These are phyloP conservation scores for Porites lutea DNA, from an alignment of 64 coral and sea anemone species.

Conservation along the genomic window DNA sequence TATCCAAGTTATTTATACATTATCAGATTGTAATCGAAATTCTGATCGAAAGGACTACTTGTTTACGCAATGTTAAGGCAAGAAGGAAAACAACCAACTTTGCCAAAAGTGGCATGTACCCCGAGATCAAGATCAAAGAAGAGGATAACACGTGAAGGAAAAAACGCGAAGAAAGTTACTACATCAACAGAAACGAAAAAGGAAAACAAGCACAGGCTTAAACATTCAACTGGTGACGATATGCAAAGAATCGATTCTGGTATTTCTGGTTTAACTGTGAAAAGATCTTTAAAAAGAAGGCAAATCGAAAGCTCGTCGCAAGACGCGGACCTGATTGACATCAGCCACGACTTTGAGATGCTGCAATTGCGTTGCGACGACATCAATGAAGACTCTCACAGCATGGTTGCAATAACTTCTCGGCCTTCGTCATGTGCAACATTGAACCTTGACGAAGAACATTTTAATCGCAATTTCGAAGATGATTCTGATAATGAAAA, in stretches of 20 bases:
- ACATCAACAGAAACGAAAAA: neutral
- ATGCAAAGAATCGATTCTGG: constrained; percentile 7
- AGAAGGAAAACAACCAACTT: neutral
- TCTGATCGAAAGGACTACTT: neutral
- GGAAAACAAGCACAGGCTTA: neutral
- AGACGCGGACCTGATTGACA: neutral
- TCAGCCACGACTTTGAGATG: neutral
- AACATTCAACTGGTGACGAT: neutral
- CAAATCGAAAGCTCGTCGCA: neutral
- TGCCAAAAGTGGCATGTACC: neutral
- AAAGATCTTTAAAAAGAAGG: neutral
- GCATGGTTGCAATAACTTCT: constrained; percentile 10
- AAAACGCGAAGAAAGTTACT: neutral
- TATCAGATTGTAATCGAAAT: neutral
- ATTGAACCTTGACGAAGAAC: neutral
- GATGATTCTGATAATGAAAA: neutral
- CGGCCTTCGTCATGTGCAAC: neutral
- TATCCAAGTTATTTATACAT: neutral
- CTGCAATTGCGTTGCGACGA: neutral
- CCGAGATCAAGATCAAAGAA: neutral
- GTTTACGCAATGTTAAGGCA: neutral
- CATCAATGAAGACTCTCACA: neutral
- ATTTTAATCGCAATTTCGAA: neutral
- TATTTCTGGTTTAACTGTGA: neutral
- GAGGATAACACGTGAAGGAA: neutral